Conservation (phyloP, 2,888 invertebrate genomes). For the Agriopis aurantiaria region DNA sequence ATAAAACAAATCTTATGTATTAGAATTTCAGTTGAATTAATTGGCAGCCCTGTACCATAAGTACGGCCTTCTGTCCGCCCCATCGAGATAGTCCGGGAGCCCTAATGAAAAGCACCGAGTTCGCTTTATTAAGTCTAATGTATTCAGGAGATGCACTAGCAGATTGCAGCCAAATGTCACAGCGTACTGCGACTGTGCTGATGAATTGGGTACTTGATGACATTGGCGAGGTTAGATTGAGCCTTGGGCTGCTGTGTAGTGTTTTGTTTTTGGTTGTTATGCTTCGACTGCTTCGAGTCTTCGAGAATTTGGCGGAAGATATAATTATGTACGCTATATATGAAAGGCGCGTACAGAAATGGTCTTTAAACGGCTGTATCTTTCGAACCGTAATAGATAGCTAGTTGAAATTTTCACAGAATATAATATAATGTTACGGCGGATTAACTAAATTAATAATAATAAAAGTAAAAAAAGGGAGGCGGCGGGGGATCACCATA, state of each 20-base stretch:
- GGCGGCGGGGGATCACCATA: too few species aligned
- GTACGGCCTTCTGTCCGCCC: conserved; percentile 49
- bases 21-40: conserved; percentile 29
- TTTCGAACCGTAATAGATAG: too few species aligned
- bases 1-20: conserved; percentile 11
- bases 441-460: too few species aligned
- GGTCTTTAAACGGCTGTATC: too few species aligned
- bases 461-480: too few species aligned
- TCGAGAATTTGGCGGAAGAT: background rate
- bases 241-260: background rate
- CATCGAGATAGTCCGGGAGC: conserved; percentile 76
- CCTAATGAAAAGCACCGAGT: conserved; percentile 81
- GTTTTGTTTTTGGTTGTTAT: background rate
- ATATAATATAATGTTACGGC: too few species aligned
- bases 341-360: too few species aligned
- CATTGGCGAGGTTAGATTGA: conserved; percentile 46
- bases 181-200: conserved; percentile 52
- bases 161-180: conserved; percentile 79
- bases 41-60: conserved; percentile 42
- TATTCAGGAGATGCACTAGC: conserved; percentile 76
- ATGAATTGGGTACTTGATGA: conserved; percentile 48
- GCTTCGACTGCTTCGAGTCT: background rate
- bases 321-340: background rate
- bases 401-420: too few species aligned
- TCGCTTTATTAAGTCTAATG: conserved; percentile 84